A percentile compares a stretch with the other conserved stretches of the same genome.
These are phyloP conservation scores for Porites evermanni DNA, from an alignment of 92 coral and sea anemone species.

Conservation along the genomic window DNA sequence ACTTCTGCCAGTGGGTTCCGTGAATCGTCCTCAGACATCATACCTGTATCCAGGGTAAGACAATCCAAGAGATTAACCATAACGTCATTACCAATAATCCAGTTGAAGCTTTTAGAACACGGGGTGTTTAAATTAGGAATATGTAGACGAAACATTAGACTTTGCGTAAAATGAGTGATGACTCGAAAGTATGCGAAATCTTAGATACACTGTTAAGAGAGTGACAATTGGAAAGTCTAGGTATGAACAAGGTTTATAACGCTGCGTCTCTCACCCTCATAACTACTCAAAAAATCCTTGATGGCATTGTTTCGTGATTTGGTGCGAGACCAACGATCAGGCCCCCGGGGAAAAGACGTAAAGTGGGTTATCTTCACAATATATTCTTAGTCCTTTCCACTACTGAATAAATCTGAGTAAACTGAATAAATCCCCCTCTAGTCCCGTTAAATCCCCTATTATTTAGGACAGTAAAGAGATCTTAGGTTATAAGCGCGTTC, in stretches of 20 bases:
- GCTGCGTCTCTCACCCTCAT: background rate
- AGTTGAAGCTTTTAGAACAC: background rate
- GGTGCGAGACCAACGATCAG: background rate
- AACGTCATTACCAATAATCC: background rate
- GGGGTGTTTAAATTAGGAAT: background rate
- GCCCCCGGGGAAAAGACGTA: too few relatives aligned
- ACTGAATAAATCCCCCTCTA: background rate
- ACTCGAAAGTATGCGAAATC: background rate
- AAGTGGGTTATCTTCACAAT: background rate
- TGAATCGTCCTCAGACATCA: conserved; percentile 26
- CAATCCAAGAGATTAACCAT: background rate
- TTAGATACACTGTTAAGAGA: background rate
- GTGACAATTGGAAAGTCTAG: background rate
- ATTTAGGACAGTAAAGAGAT: background rate
- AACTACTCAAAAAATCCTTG: background rate
- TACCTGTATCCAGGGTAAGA: conserved; percentile 13
- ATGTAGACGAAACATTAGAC: background rate
- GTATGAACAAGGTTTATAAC: background rate
- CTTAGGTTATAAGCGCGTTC: background rate
- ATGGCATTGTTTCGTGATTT: background rate
- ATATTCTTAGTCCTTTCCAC: background rate
- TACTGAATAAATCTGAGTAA: background rate
- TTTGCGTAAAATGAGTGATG: background rate
- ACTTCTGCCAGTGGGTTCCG: background rate
- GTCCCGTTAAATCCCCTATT: background rate